These are phyloP conservation scores for Phasia obesa DNA, from an alignment of 2,888 invertebrate species.

Conservation along the genomic window DNA sequence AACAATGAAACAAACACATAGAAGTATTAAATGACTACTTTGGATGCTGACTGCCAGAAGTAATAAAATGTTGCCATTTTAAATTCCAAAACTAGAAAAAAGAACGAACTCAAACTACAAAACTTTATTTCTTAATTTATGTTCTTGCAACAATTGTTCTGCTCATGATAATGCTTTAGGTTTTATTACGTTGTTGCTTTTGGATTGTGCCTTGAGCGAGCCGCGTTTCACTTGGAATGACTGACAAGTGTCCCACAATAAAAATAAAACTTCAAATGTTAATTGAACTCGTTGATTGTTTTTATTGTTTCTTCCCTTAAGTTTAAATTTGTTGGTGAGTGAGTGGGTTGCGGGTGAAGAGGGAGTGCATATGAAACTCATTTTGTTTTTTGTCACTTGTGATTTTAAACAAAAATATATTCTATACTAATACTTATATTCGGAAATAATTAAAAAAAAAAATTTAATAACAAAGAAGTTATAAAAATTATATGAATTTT, in stretches of 20 bases:
- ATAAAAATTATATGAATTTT: no score
- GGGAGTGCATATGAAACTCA: no score
- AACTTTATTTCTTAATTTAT: constrained; percentile 68
- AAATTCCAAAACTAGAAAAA: constrained; percentile 8
- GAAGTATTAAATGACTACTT: constrained; percentile 54
- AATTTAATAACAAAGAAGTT: no score
- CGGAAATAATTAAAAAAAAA: no score
- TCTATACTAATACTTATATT: no score
- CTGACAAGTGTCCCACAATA: constrained; percentile 58
- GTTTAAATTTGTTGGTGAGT: not conserved
- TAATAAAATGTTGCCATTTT: constrained; percentile 67
- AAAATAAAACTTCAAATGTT: constrained; percentile 49
- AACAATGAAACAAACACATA: constrained; percentile 29
- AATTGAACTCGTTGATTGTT: constrained; percentile 61
- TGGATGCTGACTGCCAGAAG: constrained; percentile 55
- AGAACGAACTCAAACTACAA: constrained; percentile 15
- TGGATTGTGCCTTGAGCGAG: constrained; percentile 46
- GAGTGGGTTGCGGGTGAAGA: not conserved
- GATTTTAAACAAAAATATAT: no score
- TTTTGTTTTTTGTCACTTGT: no score
- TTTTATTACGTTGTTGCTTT: not conserved
- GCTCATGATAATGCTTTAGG: constrained; percentile 31
- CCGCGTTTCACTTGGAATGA: constrained; percentile 49
- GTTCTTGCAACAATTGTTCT: constrained; percentile 55
- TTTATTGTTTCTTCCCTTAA: constrained; percentile 2